Conservation (phyloP, 2,113 vertebrate species). For the Probosciger aterrimus region DNA sequence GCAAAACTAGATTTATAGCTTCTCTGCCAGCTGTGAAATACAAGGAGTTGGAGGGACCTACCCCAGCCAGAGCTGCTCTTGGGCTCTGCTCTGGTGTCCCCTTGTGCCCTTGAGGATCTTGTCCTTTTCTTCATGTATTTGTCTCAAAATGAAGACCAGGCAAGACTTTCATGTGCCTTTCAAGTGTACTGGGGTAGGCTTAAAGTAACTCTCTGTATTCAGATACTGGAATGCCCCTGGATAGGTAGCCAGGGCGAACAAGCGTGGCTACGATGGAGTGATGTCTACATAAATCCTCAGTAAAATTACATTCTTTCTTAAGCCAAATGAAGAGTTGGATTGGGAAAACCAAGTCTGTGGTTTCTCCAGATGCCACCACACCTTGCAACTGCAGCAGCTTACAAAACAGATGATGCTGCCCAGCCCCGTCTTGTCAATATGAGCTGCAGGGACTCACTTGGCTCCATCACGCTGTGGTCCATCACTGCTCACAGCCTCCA, state of each 20-base stretch:
- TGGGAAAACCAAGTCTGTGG: background rate
- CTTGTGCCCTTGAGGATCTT: background rate
- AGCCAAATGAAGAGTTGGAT: background rate
- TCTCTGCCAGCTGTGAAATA: background rate
- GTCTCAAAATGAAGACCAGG: background rate
- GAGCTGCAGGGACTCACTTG: background rate
- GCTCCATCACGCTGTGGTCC: rapidly evolving
- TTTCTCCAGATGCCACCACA: background rate
- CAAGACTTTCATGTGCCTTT: background rate
- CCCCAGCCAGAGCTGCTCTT: background rate
- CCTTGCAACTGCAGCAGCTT: background rate
- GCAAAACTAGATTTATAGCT: background rate
- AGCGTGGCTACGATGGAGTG: background rate
- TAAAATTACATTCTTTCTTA: background rate
- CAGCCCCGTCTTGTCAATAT: too few relatives aligned
- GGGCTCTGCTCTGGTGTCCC: background rate
- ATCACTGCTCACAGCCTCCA: background rate
- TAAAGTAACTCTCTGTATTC: background rate
- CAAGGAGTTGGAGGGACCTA: background rate
- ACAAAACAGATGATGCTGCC: rapidly evolving
- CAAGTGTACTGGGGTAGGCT: background rate
- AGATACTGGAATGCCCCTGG: background rate
- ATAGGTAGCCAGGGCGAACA: background rate
- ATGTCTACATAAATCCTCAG: background rate
- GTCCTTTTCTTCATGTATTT: background rate